phyloP scores from a whole-genome alignment of 2,113 vertebrate species.

The Leptocoma aspasia region DNA sequence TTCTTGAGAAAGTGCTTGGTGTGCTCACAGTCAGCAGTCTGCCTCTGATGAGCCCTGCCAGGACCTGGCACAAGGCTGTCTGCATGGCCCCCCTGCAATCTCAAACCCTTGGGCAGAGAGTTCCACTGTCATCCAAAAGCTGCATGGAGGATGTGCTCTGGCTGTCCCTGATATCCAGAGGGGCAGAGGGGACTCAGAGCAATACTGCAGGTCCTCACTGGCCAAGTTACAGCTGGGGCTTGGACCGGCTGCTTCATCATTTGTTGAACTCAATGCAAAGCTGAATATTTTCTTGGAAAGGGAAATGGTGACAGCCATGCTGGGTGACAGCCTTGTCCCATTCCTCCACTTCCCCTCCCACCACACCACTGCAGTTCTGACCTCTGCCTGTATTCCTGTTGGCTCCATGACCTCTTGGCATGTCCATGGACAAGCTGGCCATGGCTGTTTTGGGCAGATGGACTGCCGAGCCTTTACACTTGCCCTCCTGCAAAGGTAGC shows the following conservation, averaged over 20 bases:
- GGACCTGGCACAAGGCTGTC: not conserved
- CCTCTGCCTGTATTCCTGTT: not conserved
- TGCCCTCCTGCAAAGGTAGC: not conserved
- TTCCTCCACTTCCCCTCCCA: not conserved
- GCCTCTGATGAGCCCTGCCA: not conserved
- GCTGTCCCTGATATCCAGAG: not conserved
- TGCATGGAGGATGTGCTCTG: not conserved
- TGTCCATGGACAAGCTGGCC: not conserved
- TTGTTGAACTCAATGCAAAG: not conserved
- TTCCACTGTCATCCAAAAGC: not conserved
- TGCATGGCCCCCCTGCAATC: accelerated
- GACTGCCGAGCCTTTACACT: not conserved
- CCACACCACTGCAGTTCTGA: not conserved
- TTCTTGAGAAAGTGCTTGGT: not conserved
- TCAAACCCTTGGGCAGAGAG: not conserved
- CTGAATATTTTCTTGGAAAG: not conserved
- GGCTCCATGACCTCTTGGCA: not conserved
- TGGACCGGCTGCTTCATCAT: not conserved
- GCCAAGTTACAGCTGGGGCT: not conserved
- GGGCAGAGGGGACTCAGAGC: not conserved
- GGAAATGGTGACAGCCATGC: not conserved
- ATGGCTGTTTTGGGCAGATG: not conserved
- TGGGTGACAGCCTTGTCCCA: not conserved
- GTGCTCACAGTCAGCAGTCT: not conserved
- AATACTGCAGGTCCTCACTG: not conserved